These are phyloP conservation scores for Bugulina stolonifera DNA, from an alignment of 2,888 invertebrate genomes.

Conservation along the genomic window DNA sequence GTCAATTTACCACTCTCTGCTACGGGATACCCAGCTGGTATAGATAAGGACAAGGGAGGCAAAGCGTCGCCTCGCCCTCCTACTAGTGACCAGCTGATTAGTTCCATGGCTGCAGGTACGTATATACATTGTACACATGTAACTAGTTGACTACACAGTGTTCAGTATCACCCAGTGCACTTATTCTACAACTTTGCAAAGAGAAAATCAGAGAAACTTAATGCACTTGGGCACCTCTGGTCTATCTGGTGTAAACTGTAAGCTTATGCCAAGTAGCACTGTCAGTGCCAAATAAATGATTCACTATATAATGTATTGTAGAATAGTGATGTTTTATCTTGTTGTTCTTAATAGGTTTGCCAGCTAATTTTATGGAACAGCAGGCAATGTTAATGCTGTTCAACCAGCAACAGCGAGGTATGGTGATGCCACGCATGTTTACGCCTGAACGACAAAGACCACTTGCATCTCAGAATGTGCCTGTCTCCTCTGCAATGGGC, in stretches of 20 bases:
- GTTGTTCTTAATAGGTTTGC: not conserved
- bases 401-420: not conserved
- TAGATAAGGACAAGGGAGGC: conserved; percentile 18
- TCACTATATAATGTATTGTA: too few species aligned
- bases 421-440: not conserved
- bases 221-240: too few species aligned
- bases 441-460: not conserved
- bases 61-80: not conserved
- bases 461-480: not conserved
- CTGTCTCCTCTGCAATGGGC: not conserved
- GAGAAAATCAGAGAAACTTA: too few species aligned
- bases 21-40: not conserved
- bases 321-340: too few species aligned
- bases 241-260: too few species aligned
- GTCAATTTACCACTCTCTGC: not conserved
- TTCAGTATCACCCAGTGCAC: too few species aligned
- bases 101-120: not conserved
- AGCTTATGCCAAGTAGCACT: too few species aligned
- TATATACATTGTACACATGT: too few species aligned
- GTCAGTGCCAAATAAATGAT: too few species aligned
- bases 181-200: too few species aligned
- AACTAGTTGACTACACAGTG: too few species aligned
- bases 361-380: not conserved
- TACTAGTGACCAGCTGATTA: not conserved
- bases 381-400: not conserved